A percentile compares a stretch with the other conserved stretches of the same genome.
phyloP scores from a whole-genome alignment of 2,888 invertebrate genomes.

The Lycocerus yunnanus region DNA sequence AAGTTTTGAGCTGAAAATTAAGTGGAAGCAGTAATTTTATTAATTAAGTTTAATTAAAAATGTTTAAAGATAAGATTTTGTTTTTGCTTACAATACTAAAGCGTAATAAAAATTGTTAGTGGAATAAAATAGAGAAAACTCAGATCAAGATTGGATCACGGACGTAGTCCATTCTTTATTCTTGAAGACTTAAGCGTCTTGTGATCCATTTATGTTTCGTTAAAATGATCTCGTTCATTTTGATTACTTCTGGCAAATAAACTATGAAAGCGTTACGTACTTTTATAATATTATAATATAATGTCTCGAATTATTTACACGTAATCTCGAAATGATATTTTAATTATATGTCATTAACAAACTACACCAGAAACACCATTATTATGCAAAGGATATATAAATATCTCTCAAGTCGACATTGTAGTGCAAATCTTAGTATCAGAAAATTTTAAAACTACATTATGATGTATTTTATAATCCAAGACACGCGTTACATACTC shows the following conservation, averaged over 20 bases:
- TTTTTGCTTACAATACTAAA: neutral
- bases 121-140: neutral
- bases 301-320: too few species aligned
- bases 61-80: neutral
- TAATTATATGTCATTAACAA: neutral
- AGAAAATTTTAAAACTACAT: neutral
- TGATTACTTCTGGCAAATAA: neutral
- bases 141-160: conserved; percentile 3
- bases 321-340: too few species aligned
- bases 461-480: neutral
- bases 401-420: neutral
- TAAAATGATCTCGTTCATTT: neutral
- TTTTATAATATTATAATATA: neutral
- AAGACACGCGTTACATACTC: neutral
- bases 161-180: neutral
- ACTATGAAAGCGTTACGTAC: neutral
- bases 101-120: neutral
- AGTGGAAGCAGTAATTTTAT: neutral
- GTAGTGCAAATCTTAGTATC: neutral
- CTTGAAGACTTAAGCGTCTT: neutral
- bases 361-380: neutral
- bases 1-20: neutral
- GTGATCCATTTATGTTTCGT: conserved; percentile 4
- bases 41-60: neutral
- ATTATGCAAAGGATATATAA: too few species aligned